Percentiles rank a stretch among this genome's conserved stretches.
These are phyloP conservation scores for Pangasius sanitwongsei DNA, from an alignment of 2,797 vertebrate genomes.

Conservation along the genomic window DNA sequence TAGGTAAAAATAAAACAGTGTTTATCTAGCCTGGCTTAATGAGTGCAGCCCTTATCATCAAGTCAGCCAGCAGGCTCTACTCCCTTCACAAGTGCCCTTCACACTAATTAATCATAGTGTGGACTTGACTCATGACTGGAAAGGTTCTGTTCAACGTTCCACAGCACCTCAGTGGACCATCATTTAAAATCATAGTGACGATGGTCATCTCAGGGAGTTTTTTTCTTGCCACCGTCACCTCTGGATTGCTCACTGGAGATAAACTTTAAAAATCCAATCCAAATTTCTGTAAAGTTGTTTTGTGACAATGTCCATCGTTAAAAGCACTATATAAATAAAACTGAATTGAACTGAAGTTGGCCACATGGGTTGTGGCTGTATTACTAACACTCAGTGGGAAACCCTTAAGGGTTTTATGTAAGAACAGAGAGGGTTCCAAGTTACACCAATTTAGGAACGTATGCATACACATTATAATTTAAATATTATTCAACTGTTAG, in stretches of 20 bases:
- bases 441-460: no score
- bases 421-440: neutral
- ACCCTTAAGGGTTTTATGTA: neutral
- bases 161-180: slow-evolving; percentile 29
- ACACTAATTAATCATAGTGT: slow-evolving; percentile 47
- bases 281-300: neutral
- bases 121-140: slow-evolving; percentile 35
- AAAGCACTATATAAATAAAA: neutral
- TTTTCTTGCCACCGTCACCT: neutral
- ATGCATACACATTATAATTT: neutral
- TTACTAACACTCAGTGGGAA: neutral
- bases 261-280: neutral
- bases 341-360: neutral
- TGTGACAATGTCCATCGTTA: neutral
- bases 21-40: slow-evolving; percentile 38
- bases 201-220: neutral
- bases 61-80: slow-evolving; percentile 21
- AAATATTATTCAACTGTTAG: neutral
- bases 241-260: neutral
- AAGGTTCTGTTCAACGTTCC: slow-evolving; percentile 27
- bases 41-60: slow-evolving; percentile 44
- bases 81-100: slow-evolving; percentile 40
- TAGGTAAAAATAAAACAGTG: slow-evolving; percentile 48
- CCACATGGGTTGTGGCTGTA: neutral
- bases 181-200: neutral